These are phyloP conservation scores for Anguilla marmorata DNA, from an alignment of 2,797 vertebrate genomes.

Conservation along the genomic window DNA sequence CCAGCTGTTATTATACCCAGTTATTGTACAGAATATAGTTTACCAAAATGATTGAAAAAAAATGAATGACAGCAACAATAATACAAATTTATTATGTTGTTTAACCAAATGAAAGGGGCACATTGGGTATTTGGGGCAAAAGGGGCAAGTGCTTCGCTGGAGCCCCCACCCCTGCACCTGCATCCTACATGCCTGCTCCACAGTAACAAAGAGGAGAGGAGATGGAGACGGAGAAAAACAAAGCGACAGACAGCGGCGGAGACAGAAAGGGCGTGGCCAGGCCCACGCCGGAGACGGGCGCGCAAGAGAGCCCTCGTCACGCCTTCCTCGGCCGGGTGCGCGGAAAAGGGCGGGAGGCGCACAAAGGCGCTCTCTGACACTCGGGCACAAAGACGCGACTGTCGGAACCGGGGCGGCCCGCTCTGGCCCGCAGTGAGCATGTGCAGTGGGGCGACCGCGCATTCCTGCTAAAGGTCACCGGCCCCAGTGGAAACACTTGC, in stretches of 20 bases:
- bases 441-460: neutral
- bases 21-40: too few relatives aligned
- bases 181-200: too few relatives aligned
- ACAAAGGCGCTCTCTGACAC: conserved; percentile 8
- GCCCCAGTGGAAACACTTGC: conserved; percentile 7
- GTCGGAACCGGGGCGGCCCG: neutral
- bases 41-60: too few relatives aligned
- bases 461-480: conserved; percentile 13
- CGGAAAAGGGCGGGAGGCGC: neutral
- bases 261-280: neutral
- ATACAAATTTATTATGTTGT: too few relatives aligned
- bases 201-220: too few relatives aligned
- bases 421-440: neutral
- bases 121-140: too few relatives aligned
- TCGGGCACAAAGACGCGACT: conserved; percentile 2
- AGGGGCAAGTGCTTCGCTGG: too few relatives aligned
- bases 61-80: too few relatives aligned
- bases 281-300: neutral
- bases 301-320: neutral
- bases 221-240: neutral
- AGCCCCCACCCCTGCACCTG: too few relatives aligned
- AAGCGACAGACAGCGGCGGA: neutral
- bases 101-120: too few relatives aligned
- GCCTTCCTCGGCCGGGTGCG: too few relatives aligned
- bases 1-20: too few relatives aligned